Evolutionary conservation across 2,797 vertebrate species (phyloP).

Genomic region (Rhodeus uyekii): DNA sequence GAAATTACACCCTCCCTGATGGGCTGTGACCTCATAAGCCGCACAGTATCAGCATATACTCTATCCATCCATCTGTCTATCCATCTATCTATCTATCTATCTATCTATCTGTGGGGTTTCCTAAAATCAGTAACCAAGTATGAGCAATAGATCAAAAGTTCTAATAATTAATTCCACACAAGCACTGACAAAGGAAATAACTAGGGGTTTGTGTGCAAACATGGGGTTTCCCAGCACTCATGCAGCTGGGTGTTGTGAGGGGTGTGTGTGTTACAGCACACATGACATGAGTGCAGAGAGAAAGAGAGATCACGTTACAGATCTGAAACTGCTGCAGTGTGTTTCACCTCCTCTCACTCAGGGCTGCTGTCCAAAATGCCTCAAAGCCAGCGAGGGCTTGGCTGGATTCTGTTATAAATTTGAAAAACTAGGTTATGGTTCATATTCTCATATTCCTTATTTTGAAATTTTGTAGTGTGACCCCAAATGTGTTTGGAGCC

Average conservation of each 20-base stretch:
- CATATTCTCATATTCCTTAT: not conserved
- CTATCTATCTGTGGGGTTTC: not conserved
- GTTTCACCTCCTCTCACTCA: not conserved
- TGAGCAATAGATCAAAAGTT: not conserved
- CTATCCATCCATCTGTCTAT: fast-evolving
- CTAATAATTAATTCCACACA: not conserved
- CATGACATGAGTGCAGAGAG: not conserved
- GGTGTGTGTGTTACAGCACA: not conserved
- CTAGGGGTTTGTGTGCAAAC: not conserved
- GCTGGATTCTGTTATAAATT: not conserved
- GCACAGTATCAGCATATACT: not conserved
- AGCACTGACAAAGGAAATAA: not conserved
- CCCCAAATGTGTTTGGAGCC: not conserved
- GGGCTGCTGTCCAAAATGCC: slow-evolving; percentile 8
- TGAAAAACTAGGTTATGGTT: not conserved
- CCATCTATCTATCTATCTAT: not conserved
- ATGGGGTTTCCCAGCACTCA: not conserved
- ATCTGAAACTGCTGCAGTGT: slow-evolving; percentile 3
- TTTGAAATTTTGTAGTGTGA: not conserved
- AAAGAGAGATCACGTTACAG: slow-evolving; percentile 33
- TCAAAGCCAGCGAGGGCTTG: not conserved
- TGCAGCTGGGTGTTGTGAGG: not conserved
- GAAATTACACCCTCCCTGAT: slow-evolving; percentile 63
- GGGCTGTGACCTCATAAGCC: not conserved
- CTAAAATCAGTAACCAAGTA: not conserved